Evolutionary conservation across 2,888 invertebrate genomes (phyloP), one percentile per base, ranked within the genome.

Genomic region (Nemapogon koenigi): DNA sequence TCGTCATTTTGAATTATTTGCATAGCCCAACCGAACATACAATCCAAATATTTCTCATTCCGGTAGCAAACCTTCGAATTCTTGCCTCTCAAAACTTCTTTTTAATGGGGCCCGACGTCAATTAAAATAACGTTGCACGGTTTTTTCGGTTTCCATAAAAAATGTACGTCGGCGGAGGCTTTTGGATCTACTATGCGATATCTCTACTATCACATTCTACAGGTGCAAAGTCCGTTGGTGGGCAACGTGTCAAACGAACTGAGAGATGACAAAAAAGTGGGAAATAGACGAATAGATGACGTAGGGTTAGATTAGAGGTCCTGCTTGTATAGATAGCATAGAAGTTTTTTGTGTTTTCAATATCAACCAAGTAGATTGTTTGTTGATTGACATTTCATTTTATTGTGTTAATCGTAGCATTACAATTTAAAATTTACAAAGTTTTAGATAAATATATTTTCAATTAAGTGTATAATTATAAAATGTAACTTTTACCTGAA

Each of bases 121-220:
- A 75, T 78, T 76, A 76, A 76, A 75, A 75, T 75, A 68, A 59
- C 66, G 59, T 58, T 45, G 55, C 43, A 41, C 47, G 48, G 46
- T 49, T 52, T 60, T 58, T 61, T 41, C 13, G 25, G 33, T 14
- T 55, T 61, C 64, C 46, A 49, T 47, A 55, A 29, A 29, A 29
- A 66, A 63, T 62, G 62, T 61, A 52, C 50, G 55, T 54, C 55
- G 53, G 54, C 48, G 53, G 46, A 48, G 49, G 55, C 66, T 70
- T 72, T 73, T 75, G 71, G 72, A 76, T 78, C 78, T 73, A 58
- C 51, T 57, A 53, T 49, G 59, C 57, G 76, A 75, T 78, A 73
- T 64, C 37, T 11, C 11, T 11, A 28, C 4, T 15, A 18, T 28
- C 45, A 49, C 64, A 67, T 70, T 70, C 68, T 69, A 71, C 70